These are phyloP conservation scores for Acanthopleura granulata DNA, from an alignment of 2,888 invertebrate species.

Conservation along the genomic window DNA sequence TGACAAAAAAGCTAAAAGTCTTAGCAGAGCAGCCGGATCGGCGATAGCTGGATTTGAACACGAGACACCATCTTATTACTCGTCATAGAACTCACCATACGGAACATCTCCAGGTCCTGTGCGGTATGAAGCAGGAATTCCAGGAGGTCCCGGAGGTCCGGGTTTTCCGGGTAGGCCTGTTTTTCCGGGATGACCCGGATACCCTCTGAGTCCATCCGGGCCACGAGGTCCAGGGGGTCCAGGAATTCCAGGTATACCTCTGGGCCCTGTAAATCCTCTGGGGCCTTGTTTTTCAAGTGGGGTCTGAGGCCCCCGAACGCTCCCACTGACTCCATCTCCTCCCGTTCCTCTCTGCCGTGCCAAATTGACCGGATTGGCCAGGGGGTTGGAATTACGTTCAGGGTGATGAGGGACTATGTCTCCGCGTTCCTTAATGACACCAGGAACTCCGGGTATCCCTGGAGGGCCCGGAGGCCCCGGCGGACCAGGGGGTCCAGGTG, in stretches of 20 bases:
- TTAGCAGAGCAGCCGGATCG: too few relatives aligned
- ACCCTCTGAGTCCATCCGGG: neutral
- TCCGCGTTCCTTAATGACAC: neutral
- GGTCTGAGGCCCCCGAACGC: neutral
- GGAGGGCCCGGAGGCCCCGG: slow-evolving; percentile 4
- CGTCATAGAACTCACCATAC: too few relatives aligned
- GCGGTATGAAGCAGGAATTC: neutral
- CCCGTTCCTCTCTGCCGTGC: neutral
- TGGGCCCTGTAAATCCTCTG: neutral
- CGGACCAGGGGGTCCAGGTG: neutral
- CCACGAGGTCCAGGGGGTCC: neutral
- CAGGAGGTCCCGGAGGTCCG: slow-evolving; percentile 6
- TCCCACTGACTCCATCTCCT: neutral
- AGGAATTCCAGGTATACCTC: neutral
- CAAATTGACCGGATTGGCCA: neutral
- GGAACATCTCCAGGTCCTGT: too few relatives aligned
- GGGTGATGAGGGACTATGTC: neutral
- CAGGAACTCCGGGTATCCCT: neutral
- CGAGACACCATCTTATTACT: too few relatives aligned
- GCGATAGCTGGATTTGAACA: too few relatives aligned
- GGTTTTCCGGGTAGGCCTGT: neutral
- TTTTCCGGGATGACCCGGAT: neutral
- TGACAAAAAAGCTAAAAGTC: too few relatives aligned
- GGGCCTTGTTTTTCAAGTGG: neutral
- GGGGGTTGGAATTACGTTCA: neutral